phyloP scores from a whole-genome alignment of 1,140 invertebrate genomes.

The Holotrichia oblita region DNA sequence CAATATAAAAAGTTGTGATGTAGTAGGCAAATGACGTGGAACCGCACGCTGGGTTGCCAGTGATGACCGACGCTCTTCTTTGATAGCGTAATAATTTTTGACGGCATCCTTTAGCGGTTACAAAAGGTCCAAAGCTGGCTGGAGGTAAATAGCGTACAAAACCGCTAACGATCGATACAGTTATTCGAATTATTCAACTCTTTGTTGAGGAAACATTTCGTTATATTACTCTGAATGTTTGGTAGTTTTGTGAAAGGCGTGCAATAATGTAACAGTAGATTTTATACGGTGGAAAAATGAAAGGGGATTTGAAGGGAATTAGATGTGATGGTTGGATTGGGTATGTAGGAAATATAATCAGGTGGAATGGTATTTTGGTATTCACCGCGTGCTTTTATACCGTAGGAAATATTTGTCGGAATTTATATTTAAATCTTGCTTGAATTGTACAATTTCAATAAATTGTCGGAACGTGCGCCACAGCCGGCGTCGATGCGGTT shows the following conservation, averaged over 20 bases:
- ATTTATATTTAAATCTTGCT: neutral
- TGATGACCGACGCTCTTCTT: neutral
- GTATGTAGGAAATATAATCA: neutral
- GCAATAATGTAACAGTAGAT: neutral
- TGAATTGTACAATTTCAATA: neutral
- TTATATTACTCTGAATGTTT: neutral
- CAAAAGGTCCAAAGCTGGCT: neutral
- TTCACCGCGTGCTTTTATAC: neutral
- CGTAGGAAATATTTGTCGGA: neutral
- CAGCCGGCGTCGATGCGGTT: too few species aligned
- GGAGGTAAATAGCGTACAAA: neutral
- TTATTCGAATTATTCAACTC: conserved; percentile 1
- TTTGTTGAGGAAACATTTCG: neutral
- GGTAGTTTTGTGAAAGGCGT: neutral
- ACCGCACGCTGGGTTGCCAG: neutral
- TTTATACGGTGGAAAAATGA: neutral
- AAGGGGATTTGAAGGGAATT: neutral
- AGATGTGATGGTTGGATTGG: neutral
- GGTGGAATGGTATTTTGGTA: neutral
- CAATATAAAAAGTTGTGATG: neutral
- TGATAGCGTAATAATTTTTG: neutral
- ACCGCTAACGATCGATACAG: neutral
- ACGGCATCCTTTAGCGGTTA: neutral
- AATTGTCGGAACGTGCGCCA: too few species aligned
- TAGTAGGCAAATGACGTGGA: conserved; percentile 1